These are phyloP conservation scores for Pyrrhosoma nymphula DNA, from an alignment of 2,888 invertebrate genomes.

Conservation along the genomic window DNA sequence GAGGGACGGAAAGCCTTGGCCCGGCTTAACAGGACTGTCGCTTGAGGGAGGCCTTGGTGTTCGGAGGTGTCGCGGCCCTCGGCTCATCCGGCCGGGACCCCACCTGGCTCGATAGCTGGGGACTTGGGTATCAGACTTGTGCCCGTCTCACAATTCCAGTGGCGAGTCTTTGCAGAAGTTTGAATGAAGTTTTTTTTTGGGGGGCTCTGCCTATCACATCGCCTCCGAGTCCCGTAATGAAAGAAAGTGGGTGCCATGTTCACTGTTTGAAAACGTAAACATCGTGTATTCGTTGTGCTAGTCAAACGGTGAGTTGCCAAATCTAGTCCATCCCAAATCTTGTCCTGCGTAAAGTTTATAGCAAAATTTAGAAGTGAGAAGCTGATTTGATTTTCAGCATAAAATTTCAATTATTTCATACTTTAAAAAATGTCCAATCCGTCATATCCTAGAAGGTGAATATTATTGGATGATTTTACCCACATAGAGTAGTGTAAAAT, in stretches of 20 bases:
- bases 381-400: background rate
- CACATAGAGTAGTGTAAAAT: background rate
- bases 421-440: background rate
- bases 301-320: slow-evolving; percentile 31
- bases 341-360: background rate
- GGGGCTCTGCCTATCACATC: background rate
- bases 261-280: background rate
- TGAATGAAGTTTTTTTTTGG: background rate
- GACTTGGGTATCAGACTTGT: background rate
- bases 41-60: background rate
- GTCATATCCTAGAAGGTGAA: background rate
- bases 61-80: background rate
- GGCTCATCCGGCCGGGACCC: background rate
- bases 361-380: background rate
- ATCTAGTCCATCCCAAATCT: slow-evolving; percentile 12
- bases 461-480: background rate
- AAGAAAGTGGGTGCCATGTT: background rate
- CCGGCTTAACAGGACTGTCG: background rate
- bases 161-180: background rate
- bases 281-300: background rate
- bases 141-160: background rate
- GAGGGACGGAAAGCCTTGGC: background rate
- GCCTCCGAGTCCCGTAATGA: background rate
- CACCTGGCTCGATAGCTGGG: background rate
- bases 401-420: background rate